Percentiles rank a stretch among this genome's conserved stretches.
Conservation (phyloP, 1,140 invertebrate species). For the Achroia grisella region DNA sequence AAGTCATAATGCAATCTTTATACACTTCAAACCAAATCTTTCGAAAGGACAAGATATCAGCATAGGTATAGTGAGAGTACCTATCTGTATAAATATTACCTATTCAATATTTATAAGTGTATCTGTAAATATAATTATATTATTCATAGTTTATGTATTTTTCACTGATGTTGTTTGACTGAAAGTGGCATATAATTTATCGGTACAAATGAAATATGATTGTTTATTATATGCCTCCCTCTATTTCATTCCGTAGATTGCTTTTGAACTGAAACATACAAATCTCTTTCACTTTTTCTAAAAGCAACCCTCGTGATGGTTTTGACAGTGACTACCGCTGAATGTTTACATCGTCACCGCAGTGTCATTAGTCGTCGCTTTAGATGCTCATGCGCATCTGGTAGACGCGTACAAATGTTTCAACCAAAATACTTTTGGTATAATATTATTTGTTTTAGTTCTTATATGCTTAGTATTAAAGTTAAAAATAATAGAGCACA, state of each 20-base stretch:
- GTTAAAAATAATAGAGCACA: not conserved
- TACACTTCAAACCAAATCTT: too few relatives aligned
- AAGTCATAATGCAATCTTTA: too few relatives aligned
- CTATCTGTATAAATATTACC: too few relatives aligned
- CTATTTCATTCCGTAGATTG: too few relatives aligned
- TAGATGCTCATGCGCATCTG: conserved; percentile 28
- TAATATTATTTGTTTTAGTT: not conserved
- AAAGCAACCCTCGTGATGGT: conserved; percentile 34
- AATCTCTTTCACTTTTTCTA: conserved; percentile 35
- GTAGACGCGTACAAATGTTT: conserved; percentile 16
- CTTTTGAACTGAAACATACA: conserved; percentile 16
- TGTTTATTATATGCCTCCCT: not conserved
- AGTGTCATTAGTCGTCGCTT: conserved; percentile 62
- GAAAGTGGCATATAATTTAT: not conserved
- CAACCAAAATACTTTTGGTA: conserved; percentile 2
- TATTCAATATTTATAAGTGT: too few relatives aligned
- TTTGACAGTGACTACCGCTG: conserved; percentile 50
- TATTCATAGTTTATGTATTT: too few relatives aligned
- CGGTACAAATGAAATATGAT: not conserved
- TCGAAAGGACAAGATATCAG: too few relatives aligned
- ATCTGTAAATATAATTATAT: too few relatives aligned
- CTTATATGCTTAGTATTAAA: not conserved
- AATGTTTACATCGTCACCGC: conserved; percentile 62
- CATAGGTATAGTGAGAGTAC: too few relatives aligned
- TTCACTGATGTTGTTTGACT: not conserved